Evolutionary conservation across 2,797 vertebrate species (phyloP).

Genomic region (Clarias laeviceps): DNA sequence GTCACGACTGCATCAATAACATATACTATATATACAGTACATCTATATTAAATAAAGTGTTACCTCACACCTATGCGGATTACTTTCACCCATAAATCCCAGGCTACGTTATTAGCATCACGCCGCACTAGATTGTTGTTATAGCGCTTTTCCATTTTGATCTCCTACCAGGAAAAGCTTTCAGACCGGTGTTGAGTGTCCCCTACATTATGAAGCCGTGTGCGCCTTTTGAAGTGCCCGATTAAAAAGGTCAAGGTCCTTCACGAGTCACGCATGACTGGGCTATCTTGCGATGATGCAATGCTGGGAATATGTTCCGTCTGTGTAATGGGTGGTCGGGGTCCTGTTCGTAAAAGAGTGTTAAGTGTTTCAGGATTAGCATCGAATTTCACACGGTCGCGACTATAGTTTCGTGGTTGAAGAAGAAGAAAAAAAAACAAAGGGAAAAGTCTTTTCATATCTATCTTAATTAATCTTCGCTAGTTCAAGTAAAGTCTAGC

Average conservation of each 20-base stretch:
- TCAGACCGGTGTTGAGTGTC: slow-evolving; percentile 20
- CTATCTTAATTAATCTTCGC: background rate
- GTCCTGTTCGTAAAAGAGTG: background rate
- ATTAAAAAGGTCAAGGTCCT: slow-evolving; percentile 58
- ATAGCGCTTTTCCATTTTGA: background rate
- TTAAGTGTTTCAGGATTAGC: background rate
- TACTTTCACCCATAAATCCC: background rate
- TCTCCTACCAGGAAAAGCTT: slow-evolving; percentile 13
- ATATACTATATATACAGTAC: too few relatives aligned
- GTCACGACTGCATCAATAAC: too few relatives aligned
- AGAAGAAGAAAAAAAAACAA: background rate
- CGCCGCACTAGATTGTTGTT: background rate
- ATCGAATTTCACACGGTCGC: background rate
- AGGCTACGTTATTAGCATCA: background rate
- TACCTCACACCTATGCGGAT: background rate
- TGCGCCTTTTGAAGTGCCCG: slow-evolving; percentile 46
- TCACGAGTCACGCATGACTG: slow-evolving; percentile 64
- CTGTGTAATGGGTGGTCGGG: background rate
- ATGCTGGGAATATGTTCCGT: slow-evolving; percentile 48
- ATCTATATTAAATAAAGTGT: background rate
- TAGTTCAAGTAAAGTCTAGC: background rate
- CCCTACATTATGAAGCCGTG: background rate
- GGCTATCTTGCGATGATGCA: slow-evolving; percentile 56
- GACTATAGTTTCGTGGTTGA: background rate
- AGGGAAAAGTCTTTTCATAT: background rate